These are phyloP conservation scores for Macrocentrus cingulum DNA, from an alignment of 1,140 invertebrate genomes.

Conservation along the genomic window DNA sequence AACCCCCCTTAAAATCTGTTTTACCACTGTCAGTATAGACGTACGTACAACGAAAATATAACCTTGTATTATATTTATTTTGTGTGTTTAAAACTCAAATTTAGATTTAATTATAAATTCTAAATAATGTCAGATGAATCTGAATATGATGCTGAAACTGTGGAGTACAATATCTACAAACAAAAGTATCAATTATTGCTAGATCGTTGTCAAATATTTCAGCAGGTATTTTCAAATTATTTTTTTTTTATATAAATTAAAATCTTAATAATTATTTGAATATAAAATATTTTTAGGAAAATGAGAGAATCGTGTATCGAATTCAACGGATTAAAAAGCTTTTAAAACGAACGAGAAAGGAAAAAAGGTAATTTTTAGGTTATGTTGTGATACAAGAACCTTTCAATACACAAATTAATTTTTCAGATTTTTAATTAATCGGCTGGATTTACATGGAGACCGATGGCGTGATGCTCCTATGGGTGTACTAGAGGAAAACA, in stretches of 20 bases:
- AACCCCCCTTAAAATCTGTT: too few relatives aligned
- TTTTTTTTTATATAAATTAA: conserved; percentile 4
- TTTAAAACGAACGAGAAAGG: conserved; percentile 53
- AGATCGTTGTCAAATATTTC: conserved; percentile 54
- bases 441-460: conserved; percentile 57
- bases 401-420: too few relatives aligned
- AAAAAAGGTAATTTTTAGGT: conserved; percentile 54
- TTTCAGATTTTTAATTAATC: conserved; percentile 54
- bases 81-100: too few relatives aligned
- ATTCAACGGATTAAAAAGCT: conserved; percentile 55
- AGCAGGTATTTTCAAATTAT: conserved; percentile 47
- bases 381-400: conserved; percentile 38
- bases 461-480: conserved; percentile 56
- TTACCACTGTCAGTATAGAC: too few relatives aligned
- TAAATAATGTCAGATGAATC: conserved; percentile 39
- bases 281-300: conserved; percentile 48
- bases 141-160: conserved; percentile 46
- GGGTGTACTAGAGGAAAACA: conserved; percentile 57
- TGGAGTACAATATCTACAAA: conserved; percentile 54
- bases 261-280: neutral
- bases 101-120: too few relatives aligned
- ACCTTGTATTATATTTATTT: too few relatives aligned
- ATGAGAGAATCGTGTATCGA: conserved; percentile 57
- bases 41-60: too few relatives aligned
- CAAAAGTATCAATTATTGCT: conserved; percentile 54